Percentiles rank a stretch among this genome's conserved stretches.
Evolutionary conservation across 2,888 invertebrate species (phyloP).

Genomic region (Octonoba sinensis): DNA sequence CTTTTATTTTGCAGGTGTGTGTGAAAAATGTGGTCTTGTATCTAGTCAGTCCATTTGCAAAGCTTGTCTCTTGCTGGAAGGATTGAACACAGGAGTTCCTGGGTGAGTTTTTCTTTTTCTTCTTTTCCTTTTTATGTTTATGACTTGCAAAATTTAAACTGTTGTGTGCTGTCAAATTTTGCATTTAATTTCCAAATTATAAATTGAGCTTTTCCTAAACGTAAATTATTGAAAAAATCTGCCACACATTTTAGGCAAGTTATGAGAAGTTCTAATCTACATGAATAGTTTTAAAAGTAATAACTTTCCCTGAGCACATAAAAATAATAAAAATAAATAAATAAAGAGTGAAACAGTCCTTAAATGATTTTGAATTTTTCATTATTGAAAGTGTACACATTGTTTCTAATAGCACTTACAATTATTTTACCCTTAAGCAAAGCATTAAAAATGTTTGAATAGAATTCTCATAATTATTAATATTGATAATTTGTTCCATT

Average conservation of each 20-base stretch:
- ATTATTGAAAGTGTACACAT: too few relatives aligned
- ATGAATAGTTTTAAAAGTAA: too few relatives aligned
- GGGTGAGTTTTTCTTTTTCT: slow-evolving; percentile 80
- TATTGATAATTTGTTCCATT: too few relatives aligned
- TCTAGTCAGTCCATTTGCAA: slow-evolving; percentile 95
- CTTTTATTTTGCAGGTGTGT: slow-evolving; percentile 74
- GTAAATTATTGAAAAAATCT: not conserved
- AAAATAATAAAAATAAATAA: not conserved
- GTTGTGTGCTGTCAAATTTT: not conserved
- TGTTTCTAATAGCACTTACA: too few relatives aligned
- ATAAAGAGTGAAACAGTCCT: not conserved
- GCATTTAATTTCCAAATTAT: not conserved
- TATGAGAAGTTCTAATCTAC: not conserved
- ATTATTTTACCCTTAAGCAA: too few relatives aligned
- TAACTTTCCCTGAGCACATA: too few relatives aligned
- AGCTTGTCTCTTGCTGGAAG: slow-evolving; percentile 95
- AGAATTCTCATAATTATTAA: too few relatives aligned
- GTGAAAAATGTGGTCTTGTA: slow-evolving; percentile 85
- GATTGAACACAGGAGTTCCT: slow-evolving; percentile 90
- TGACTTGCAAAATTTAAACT: not conserved
- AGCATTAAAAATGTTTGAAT: too few relatives aligned
- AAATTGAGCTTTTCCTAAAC: not conserved
- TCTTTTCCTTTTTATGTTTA: not conserved
- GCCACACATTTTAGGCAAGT: not conserved
- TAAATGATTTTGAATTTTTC: not conserved